Conservation (phyloP, 2,113 vertebrate genomes). For the Platanista minor region DNA sequence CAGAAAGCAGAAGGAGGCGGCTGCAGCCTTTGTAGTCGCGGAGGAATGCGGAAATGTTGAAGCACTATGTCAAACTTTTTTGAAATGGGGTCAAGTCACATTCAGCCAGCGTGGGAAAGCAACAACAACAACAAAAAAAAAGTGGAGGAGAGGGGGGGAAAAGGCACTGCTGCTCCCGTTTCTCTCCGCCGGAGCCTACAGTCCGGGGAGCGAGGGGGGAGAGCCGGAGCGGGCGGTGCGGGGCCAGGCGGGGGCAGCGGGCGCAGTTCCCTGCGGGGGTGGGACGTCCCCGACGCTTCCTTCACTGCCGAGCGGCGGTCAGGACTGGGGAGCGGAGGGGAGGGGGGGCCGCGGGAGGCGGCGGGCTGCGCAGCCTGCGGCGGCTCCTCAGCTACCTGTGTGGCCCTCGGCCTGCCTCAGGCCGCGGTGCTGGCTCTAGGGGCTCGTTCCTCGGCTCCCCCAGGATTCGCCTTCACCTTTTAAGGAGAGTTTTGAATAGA, state of each 20-base stretch:
- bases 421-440: conserved; percentile 51
- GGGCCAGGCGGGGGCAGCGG: conserved; percentile 46
- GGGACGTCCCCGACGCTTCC: conserved; percentile 59
- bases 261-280: conserved; percentile 63
- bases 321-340: conserved; percentile 66
- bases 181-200: conserved; percentile 75
- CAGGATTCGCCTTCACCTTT: neutral
- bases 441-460: neutral
- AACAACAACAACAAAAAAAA: conserved; percentile 75
- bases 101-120: conserved; percentile 98
- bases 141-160: conserved; percentile 25
- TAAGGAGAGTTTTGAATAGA: neutral
- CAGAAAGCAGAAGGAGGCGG: conserved; percentile 94
- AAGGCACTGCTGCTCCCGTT: conserved; percentile 70
- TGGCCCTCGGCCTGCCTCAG: conserved; percentile 84
- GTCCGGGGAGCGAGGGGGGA: conserved; percentile 35
- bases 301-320: conserved; percentile 35
- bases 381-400: conserved; percentile 94
- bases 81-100: conserved; percentile 98
- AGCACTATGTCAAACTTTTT: conserved; percentile 98
- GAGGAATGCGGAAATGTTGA: conserved; percentile 99
- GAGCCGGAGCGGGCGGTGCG: conserved; percentile 43
- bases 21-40: conserved; percentile 94
- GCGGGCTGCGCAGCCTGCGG: conserved; percentile 55
- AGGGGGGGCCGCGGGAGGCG: conserved; percentile 82